These are phyloP conservation scores for Montipora cactus DNA, from an alignment of 64 coral and sea anemone species.

Conservation along the genomic window DNA sequence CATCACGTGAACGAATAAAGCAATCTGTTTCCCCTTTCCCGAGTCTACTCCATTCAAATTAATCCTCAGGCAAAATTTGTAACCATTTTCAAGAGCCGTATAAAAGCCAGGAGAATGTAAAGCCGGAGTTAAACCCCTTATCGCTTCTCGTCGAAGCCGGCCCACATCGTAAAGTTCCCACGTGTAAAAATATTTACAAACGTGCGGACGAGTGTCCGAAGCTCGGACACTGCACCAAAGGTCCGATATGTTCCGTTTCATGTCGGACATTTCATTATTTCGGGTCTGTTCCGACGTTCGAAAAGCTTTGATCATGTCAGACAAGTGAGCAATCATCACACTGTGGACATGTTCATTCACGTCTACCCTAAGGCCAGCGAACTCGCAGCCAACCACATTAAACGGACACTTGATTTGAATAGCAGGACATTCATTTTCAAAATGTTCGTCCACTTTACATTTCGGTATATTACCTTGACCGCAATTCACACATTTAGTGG, in stretches of 20 bases:
- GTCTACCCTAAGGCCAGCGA: not conserved
- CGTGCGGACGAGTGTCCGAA: not conserved
- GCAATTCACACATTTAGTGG: too few relatives aligned
- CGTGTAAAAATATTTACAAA: slow-evolving; percentile 73
- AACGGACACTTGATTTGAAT: slow-evolving; percentile 56
- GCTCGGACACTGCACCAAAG: too few relatives aligned
- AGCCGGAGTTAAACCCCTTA: slow-evolving; percentile 55
- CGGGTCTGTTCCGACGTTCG: too few relatives aligned
- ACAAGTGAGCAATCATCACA: too few relatives aligned
- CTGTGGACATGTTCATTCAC: rapidly evolving
- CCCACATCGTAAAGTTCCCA: slow-evolving; percentile 70
- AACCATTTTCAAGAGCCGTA: slow-evolving; percentile 65
- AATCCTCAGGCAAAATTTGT: slow-evolving; percentile 76
- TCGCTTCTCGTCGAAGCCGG: slow-evolving; percentile 60
- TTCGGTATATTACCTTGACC: too few relatives aligned
- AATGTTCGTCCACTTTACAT: slow-evolving; percentile 25
- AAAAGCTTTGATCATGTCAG: too few relatives aligned
- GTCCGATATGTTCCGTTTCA: too few relatives aligned
- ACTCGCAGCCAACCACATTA: slow-evolving; percentile 29
- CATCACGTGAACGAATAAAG: slow-evolving; percentile 89
- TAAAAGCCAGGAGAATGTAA: slow-evolving; percentile 78
- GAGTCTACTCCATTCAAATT: slow-evolving; percentile 82
- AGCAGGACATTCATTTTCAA: slow-evolving; percentile 47
- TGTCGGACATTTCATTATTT: too few relatives aligned
- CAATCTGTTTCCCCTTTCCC: slow-evolving; percentile 65